phyloP scores from a whole-genome alignment of 2,113 vertebrate genomes.

The Neopipo cinnamomea region DNA sequence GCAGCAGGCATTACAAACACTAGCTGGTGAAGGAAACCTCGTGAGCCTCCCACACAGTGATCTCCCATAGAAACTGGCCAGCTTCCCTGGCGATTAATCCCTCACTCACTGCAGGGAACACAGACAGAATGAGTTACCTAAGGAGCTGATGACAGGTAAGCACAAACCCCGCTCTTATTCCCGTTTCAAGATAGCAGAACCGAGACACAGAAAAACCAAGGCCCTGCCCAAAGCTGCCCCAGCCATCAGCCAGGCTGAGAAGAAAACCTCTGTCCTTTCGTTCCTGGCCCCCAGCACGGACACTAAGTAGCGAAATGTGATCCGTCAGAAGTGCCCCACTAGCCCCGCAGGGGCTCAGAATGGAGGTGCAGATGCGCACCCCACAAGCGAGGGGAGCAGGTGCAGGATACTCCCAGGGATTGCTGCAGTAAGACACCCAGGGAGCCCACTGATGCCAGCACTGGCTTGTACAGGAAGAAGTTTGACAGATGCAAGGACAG shows the following conservation, averaged over 20 bases:
- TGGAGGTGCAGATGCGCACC: background rate
- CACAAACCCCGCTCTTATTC: background rate
- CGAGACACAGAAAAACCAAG: background rate
- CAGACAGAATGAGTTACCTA: background rate
- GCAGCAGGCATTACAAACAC: background rate
- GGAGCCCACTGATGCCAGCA: background rate
- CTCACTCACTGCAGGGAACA: background rate
- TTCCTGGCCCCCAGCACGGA: accelerated
- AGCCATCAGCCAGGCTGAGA: background rate
- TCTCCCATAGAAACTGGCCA: constrained; percentile 39
- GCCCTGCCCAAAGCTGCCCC: background rate
- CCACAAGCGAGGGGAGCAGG: accelerated
- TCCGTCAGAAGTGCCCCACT: background rate
- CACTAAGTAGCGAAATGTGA: accelerated
- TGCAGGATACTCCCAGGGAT: background rate
- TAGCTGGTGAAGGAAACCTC: background rate
- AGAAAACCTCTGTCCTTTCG: background rate
- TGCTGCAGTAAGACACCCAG: background rate
- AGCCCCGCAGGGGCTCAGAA: background rate
- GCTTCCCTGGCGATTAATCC: constrained; percentile 41
- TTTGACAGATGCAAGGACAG: background rate
- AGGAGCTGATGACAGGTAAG: background rate
- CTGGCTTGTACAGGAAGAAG: background rate
- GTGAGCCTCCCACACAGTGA: constrained; percentile 18
- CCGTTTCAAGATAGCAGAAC: background rate